These are phyloP conservation scores for Hydriomena furcata DNA, from an alignment of 2,888 invertebrate genomes.

Conservation along the genomic window DNA sequence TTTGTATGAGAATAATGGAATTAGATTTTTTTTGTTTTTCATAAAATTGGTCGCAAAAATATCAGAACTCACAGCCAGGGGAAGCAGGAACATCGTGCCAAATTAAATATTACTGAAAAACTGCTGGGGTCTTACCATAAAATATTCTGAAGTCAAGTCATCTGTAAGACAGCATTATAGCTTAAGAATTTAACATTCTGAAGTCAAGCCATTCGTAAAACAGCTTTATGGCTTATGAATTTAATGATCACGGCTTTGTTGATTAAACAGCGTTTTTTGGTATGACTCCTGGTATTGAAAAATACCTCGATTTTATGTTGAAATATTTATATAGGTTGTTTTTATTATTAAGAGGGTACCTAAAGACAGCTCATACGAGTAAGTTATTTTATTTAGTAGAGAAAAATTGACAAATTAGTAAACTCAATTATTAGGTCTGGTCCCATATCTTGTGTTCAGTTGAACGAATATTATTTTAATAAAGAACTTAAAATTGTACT, in stretches of 20 bases:
- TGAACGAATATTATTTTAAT: constrained; percentile 84
- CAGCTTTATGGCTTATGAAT: too few relatives aligned
- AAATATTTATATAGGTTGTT: constrained; percentile 82
- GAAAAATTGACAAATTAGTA: constrained; percentile 76
- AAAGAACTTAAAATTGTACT: constrained; percentile 78
- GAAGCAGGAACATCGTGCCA: constrained; percentile 58
- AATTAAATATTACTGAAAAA: constrained; percentile 59
- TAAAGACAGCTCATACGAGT: constrained; percentile 64
- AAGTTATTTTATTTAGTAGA: constrained; percentile 65
- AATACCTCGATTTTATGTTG: constrained; percentile 68
- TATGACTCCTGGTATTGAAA: constrained; percentile 36
- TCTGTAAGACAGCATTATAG: too few relatives aligned
- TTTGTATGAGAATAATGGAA: constrained; percentile 56
- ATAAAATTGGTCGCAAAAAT: constrained; percentile 56
- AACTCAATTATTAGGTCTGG: constrained; percentile 80
- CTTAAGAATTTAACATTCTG: too few relatives aligned
- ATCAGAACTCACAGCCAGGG: constrained; percentile 61
- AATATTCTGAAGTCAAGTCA: background rate
- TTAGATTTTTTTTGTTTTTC: constrained; percentile 53
- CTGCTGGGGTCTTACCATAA: constrained; percentile 21
- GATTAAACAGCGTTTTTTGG: constrained; percentile 13
- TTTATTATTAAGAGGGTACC: constrained; percentile 78
- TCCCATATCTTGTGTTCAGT: constrained; percentile 81
- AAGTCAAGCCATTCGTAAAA: background rate
- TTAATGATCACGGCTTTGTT: background rate